Evolutionary conservation across 2,797 vertebrate species (phyloP).

Genomic region (Acomys russatus): DNA sequence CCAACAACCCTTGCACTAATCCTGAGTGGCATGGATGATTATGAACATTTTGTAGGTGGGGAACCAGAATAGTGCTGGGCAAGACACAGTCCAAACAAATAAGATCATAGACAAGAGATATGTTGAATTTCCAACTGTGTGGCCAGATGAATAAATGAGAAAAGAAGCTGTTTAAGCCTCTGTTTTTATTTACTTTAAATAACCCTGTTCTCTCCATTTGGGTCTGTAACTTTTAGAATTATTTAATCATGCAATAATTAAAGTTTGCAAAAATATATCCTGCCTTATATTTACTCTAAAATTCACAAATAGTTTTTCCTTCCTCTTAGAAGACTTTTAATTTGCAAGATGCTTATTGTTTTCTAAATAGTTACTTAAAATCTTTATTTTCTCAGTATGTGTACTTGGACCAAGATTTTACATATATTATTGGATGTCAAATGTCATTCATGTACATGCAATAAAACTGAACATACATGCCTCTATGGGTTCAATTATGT

Average conservation of each 20-base stretch:
- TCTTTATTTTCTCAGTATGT: neutral
- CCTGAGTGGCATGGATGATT: conserved; percentile 67
- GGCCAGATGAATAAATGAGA: neutral
- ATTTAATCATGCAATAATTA: neutral
- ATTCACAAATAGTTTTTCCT: neutral
- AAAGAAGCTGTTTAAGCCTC: neutral
- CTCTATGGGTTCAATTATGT: neutral
- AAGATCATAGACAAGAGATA: neutral
- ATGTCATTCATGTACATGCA: neutral
- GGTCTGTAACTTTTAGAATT: neutral
- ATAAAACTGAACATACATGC: neutral
- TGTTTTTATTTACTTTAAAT: neutral
- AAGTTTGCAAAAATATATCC: neutral
- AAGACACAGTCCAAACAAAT: neutral
- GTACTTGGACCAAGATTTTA: neutral
- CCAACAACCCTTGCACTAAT: conserved; percentile 56
- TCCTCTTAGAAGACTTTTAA: neutral
- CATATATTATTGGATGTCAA: neutral
- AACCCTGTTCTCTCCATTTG: neutral
- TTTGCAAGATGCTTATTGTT: neutral
- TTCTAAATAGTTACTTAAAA: neutral
- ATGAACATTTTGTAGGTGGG: conserved; percentile 36
- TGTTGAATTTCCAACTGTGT: neutral
- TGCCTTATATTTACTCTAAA: neutral
- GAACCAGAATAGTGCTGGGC: neutral